Evolutionary conservation across 1,140 invertebrate genomes (phyloP), one percentile per base, ranked within the genome.

Genomic region (Trigoniulus corallinus): DNA sequence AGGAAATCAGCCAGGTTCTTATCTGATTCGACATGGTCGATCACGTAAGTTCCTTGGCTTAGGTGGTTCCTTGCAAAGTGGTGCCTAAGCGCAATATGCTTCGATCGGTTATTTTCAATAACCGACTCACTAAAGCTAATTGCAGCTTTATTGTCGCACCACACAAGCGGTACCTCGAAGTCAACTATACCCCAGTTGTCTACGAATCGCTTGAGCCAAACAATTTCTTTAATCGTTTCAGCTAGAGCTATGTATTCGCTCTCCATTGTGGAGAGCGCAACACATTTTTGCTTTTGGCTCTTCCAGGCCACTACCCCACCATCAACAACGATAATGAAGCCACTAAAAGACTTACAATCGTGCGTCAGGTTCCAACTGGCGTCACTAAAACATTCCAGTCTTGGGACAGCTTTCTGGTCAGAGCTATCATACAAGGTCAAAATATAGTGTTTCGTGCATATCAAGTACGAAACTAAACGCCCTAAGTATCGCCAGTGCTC

Each of bases 181-280:
- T 34, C 29, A 34, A 34, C 29, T 34, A 34, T 34, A 34, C 29
- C 29, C 29, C 29, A 34, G 29, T 34, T 34, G 29, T 34, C 29
- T 34, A 34, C 29, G 29, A 34, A 34, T 15, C 29, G 29, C 29
- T 34, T 34, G 29, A 34, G 29, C 42, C 42, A 62, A 1, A 63
- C 25, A 2, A 48, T 21, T 58, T 62, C 60, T 54, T 58, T 59
- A 1, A 43, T 47, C 40, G 50, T 55, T 21, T 56, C 51, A 10
- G 57, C 54, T 1, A 57, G 41, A 3, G 58, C 56, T 22, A 63
- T 53, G 42, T 58, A 63, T 46, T 65, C 61, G 3, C 58, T 39
- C 50, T 64, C 61, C 12, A 57, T 56, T 3, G 58, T 60, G 18
- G 59, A 63, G 1, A 61, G 39, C 46, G 59, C 50, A 25, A 61